These are phyloP conservation scores for Chrysemys picta DNA, from an alignment of 2,113 vertebrate genomes.

Conservation along the genomic window DNA sequence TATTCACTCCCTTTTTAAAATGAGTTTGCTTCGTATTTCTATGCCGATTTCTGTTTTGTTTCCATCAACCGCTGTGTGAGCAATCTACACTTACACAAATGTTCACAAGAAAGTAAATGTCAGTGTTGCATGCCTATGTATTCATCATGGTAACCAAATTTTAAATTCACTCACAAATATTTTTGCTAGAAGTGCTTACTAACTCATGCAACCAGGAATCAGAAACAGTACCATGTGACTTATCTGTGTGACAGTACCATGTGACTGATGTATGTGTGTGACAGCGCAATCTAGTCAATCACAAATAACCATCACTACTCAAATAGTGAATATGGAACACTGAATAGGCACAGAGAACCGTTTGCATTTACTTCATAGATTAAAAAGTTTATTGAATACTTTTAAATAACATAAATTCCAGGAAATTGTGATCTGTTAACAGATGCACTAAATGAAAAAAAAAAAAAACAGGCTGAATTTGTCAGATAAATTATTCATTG, in stretches of 20 bases:
- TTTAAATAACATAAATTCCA: not conserved
- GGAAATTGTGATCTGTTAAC: not conserved
- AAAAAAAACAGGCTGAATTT: not conserved
- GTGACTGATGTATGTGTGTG: not conserved
- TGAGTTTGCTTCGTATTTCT: not conserved
- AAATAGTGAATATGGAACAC: not conserved
- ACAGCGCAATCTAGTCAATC: not conserved
- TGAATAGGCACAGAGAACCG: not conserved
- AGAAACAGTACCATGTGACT: not conserved
- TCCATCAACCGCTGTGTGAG: not conserved
- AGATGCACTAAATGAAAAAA: not conserved
- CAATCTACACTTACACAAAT: fast-evolving
- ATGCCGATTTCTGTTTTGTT: fast-evolving
- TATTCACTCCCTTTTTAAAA: not conserved
- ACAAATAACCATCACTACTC: not conserved
- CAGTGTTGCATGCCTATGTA: not conserved
- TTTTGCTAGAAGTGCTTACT: not conserved
- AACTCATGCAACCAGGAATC: not conserved
- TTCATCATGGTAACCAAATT: not conserved
- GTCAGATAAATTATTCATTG: not conserved
- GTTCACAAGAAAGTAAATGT: not conserved
- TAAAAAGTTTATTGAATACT: not conserved
- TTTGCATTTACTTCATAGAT: not conserved
- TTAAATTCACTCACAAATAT: not conserved
- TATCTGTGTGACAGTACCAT: fast-evolving